phyloP scores from a whole-genome alignment of 2,888 invertebrate genomes.

The Synergus umbraculus region DNA sequence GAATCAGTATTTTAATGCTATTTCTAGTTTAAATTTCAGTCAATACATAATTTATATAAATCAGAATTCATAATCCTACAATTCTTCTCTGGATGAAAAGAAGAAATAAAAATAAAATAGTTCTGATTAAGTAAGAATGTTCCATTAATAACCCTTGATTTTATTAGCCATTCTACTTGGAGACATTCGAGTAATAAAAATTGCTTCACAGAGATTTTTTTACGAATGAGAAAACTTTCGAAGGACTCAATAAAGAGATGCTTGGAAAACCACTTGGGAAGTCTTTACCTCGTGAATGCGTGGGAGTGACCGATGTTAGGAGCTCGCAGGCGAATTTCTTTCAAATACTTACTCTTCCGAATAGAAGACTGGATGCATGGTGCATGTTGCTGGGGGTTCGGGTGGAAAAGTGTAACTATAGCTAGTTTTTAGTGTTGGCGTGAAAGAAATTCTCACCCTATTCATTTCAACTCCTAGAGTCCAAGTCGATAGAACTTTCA shows the following conservation, averaged over 20 bases:
- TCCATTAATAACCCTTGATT: background rate
- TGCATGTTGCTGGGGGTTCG: background rate
- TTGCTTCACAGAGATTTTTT: conserved; percentile 16
- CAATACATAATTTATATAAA: too few relatives aligned
- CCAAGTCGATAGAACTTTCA: conserved; percentile 32
- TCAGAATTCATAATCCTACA: too few relatives aligned
- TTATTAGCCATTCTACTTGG: background rate
- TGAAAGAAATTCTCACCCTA: conserved; percentile 38
- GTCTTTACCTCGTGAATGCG: conserved; percentile 45
- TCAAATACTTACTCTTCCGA: conserved; percentile 15
- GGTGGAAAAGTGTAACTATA: conserved; percentile 23
- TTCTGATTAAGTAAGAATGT: background rate
- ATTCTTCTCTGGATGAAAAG: too few relatives aligned
- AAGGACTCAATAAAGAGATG: conserved; percentile 3
- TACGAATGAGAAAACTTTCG: conserved; percentile 6
- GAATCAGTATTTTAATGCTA: too few relatives aligned
- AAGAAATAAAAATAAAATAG: too few relatives aligned
- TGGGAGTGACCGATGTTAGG: conserved; percentile 54
- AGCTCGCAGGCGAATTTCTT: conserved; percentile 50
- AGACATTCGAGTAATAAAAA: background rate
- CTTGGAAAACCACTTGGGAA: conserved; percentile 51
- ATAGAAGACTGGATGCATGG: background rate
- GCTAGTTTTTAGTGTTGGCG: conserved; percentile 17
- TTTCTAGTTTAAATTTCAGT: too few relatives aligned
- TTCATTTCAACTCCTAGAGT: conserved; percentile 16